Conservation (phyloP, 2,113 vertebrate species). For the Rhynchopsitta pachyrhyncha region DNA sequence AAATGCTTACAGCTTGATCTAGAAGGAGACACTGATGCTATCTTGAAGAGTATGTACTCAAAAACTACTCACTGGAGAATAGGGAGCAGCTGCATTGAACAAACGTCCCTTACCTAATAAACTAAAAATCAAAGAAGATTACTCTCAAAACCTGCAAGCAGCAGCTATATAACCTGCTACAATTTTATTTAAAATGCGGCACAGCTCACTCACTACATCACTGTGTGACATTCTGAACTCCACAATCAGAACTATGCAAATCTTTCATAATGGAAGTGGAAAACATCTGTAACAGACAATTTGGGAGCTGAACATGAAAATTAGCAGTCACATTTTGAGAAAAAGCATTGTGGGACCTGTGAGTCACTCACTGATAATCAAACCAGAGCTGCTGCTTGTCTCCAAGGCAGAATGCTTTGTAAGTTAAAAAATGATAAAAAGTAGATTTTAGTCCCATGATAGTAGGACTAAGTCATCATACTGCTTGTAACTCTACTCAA, state of each 20-base stretch:
- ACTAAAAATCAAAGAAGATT: not conserved
- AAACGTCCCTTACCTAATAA: not conserved
- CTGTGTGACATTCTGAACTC: slow-evolving; percentile 1
- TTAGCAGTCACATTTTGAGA: not conserved
- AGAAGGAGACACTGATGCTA: not conserved
- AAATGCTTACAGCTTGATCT: not conserved
- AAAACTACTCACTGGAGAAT: not conserved
- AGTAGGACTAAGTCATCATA: not conserved
- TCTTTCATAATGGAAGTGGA: not conserved
- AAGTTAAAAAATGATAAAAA: not conserved
- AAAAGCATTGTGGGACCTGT: not conserved
- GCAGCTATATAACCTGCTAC: not conserved
- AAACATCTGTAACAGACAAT: slow-evolving; percentile 30
- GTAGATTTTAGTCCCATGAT: not conserved
- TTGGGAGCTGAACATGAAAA: slow-evolving; percentile 24
- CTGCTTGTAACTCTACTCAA: not conserved
- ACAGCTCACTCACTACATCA: not conserved
- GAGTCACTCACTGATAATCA: slow-evolving; percentile 4
- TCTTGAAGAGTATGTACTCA: not conserved
- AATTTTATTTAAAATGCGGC: not conserved
- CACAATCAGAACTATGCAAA: not conserved
- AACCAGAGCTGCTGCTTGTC: not conserved
- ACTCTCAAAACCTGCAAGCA: not conserved
- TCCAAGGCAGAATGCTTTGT: not conserved
- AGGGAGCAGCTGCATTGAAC: not conserved